Percentiles rank a stretch among this genome's conserved stretches.
phyloP scores from a whole-genome alignment of 2,113 vertebrate genomes.

The Albula goreensis region DNA sequence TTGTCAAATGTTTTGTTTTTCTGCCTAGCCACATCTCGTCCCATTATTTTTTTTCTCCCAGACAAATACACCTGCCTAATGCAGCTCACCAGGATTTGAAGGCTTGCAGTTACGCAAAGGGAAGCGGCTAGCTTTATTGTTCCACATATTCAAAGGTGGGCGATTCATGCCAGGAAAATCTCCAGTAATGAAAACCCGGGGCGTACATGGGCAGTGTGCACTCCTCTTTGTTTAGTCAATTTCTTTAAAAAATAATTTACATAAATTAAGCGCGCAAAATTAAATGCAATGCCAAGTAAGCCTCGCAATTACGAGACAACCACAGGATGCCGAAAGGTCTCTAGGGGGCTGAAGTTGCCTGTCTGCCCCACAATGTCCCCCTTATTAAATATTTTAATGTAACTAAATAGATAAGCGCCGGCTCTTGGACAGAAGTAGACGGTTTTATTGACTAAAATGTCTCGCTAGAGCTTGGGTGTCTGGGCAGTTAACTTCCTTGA shows the following conservation, averaged over 20 bases:
- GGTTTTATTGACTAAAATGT: conserved; percentile 28
- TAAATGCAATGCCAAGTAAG: conserved; percentile 19
- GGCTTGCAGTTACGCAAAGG: conserved; percentile 19
- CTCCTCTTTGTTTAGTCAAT: neutral
- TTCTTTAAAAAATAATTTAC: conserved; percentile 17
- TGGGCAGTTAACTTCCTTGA: neutral
- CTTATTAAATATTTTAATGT: conserved; percentile 24
- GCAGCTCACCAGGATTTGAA: conserved; percentile 12
- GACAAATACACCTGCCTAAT: conserved; percentile 34
- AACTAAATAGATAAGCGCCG: conserved; percentile 28
- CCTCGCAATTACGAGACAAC: conserved; percentile 12
- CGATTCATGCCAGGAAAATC: neutral
- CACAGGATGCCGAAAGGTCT: neutral
- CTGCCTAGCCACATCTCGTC: conserved; percentile 8
- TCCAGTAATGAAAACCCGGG: neutral
- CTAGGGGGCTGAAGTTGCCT: conserved; percentile 21
- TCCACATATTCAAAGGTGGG: conserved; percentile 8
- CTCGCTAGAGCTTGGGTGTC: conserved; percentile 14
- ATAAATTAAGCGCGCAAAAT: conserved; percentile 19
- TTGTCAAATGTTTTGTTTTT: conserved; percentile 20
- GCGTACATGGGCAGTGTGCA: neutral
- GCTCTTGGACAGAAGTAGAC: conserved; percentile 27
- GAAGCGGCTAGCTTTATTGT: conserved; percentile 6
- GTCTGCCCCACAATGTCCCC: conserved; percentile 7
- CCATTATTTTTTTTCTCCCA: conserved; percentile 11